These are phyloP conservation scores for Chelmon rostratus DNA, from an alignment of 2,797 vertebrate species.

Conservation along the genomic window DNA sequence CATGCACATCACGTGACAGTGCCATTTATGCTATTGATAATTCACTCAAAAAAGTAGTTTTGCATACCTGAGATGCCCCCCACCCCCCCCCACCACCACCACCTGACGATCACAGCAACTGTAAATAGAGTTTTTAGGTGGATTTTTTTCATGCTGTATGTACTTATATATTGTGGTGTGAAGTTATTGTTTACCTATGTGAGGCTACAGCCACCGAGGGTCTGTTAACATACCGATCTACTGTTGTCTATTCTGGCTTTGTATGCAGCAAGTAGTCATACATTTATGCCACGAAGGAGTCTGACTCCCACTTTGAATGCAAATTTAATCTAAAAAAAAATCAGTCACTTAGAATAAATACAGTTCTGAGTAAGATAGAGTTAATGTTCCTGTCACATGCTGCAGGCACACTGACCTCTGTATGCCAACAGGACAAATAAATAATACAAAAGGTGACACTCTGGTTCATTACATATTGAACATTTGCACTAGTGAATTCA, in stretches of 20 bases:
- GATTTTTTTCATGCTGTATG: background rate
- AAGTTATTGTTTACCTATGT: background rate
- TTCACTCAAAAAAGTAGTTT: background rate
- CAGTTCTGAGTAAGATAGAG: background rate
- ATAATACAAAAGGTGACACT: slow-evolving; percentile 8
- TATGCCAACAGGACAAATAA: background rate
- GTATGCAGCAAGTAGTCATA: background rate
- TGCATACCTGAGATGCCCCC: background rate
- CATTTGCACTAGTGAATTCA: background rate
- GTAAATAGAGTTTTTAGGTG: background rate
- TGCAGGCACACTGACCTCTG: background rate
- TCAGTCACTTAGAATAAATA: background rate
- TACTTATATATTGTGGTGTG: background rate
- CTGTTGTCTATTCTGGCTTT: background rate
- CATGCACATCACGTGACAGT: background rate
- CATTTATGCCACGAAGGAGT: background rate
- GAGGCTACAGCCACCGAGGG: background rate
- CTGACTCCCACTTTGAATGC: background rate
- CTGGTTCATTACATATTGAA: background rate
- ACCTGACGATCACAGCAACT: background rate
- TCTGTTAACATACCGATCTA: background rate
- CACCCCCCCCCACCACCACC: background rate
- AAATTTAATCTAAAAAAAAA: background rate
- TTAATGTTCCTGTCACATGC: background rate
- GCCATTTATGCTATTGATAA: background rate